phyloP scores from a whole-genome alignment of 2,113 vertebrate genomes.

The Aplodontia rufa region DNA sequence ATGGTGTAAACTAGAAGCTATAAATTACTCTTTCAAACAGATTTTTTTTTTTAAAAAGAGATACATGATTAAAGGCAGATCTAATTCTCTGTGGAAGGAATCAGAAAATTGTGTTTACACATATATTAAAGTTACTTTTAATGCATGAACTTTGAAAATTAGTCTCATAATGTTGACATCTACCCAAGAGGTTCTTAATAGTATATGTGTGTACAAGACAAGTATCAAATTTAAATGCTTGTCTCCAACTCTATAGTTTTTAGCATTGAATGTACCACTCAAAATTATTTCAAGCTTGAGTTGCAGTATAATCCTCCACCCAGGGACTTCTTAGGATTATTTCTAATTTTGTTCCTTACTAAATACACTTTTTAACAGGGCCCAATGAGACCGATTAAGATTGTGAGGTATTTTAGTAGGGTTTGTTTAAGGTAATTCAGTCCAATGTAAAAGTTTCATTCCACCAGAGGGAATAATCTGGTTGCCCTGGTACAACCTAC shows the following conservation, averaged over 20 bases:
- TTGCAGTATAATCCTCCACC: constrained; percentile 41
- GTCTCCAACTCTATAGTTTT: neutral
- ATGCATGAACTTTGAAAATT: neutral
- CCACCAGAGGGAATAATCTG: constrained; percentile 51
- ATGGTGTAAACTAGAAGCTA: neutral
- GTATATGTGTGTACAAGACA: neutral
- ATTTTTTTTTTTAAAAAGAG: neutral
- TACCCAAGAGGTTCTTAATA: neutral
- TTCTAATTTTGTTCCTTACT: constrained; percentile 62
- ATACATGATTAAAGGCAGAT: neutral
- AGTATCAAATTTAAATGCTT: neutral
- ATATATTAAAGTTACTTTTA: neutral
- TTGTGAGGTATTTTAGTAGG: constrained; percentile 4
- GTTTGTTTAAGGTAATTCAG: constrained; percentile 57
- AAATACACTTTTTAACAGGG: constrained; percentile 67
- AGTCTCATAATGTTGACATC: neutral
- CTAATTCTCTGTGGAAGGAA: neutral
- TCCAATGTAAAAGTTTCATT: constrained; percentile 56
- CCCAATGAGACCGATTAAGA: constrained; percentile 75
- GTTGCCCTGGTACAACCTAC: neutral
- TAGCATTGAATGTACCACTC: constrained; percentile 1
- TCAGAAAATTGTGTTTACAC: constrained; percentile 13
- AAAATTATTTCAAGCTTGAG: constrained; percentile 51
- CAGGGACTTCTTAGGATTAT: constrained; percentile 16
- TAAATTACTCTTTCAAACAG: constrained; percentile 32